Base-by-base conservation (phyloP, 1,140 invertebrate genomes). In the Drosophila ambigua region DNA sequence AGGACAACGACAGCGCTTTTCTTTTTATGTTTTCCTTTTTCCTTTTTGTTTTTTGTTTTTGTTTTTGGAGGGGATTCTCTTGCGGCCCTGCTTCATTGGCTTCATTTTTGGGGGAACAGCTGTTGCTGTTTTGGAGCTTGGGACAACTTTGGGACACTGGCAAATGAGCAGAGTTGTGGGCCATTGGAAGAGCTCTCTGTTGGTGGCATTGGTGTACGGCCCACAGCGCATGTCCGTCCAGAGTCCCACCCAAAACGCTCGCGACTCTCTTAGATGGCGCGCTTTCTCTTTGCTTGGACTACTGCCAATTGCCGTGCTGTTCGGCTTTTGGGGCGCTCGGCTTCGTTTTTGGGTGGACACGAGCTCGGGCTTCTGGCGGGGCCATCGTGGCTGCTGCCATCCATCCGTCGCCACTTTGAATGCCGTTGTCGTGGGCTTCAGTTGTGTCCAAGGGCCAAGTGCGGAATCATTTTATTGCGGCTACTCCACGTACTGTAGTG, bases 351-450 rank as follows among this genome's bases (percentile, higher is more conserved):
- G 26, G 62, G 45, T 39, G 41, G 39, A 7, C 23, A 35, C 24
- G 53, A 45, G 41, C 55, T 35, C 35, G 35, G 35, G 35, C 58
- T 48, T 54, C 53, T 28, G 46, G 35, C 35, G 35, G 50, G 71
- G 55, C 28, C 59, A 49, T 48, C 43, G 59, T 68, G 44, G 48
- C 55, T 49, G 67, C 50, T 60, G 58, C 73, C 61, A 44, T 44
- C 35, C 59, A 46, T 43, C 28, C 46, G 28, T 63, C 39, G 83
- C 63, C 82, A 85, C 82, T 85, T 85, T 71, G 82, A 74, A 87
- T 63, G 82, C 74, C 82, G 78, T 87, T 78, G 74, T 82, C 82
- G 78, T 87, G 76, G 82, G 71, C 82, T 75, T 67, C 82, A 85
- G 82, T 85, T 85, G 80, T 79, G 80, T 55, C 43, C 26, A 39